These are phyloP conservation scores for Patella depressa DNA, from an alignment of 2,888 invertebrate genomes.

Conservation along the genomic window DNA sequence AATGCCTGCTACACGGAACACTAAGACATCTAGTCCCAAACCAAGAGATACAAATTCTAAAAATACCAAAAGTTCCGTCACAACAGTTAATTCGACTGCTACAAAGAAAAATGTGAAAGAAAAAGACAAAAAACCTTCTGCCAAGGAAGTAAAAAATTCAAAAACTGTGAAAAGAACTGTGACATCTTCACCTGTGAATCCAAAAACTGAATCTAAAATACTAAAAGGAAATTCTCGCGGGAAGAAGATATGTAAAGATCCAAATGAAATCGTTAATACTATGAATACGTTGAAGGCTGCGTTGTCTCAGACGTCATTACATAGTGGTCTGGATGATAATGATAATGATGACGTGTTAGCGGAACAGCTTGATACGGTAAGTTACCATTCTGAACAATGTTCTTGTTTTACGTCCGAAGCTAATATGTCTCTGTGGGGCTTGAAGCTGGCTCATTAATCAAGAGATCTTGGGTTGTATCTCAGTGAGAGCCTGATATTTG, in stretches of 20 bases:
- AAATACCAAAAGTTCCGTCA: background rate
- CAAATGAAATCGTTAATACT: slow-evolving; percentile 10
- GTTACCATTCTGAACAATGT: slow-evolving; percentile 8
- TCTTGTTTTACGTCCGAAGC: no score
- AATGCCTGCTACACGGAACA: background rate
- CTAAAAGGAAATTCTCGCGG: background rate
- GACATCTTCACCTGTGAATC: slow-evolving; percentile 1
- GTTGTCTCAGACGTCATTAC: slow-evolving; percentile 13
- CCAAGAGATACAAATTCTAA: slow-evolving; percentile 7
- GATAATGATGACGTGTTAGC: slow-evolving; percentile 41
- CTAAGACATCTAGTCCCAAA: slow-evolving; percentile 5
- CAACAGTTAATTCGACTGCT: background rate
- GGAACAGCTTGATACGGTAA: slow-evolving; percentile 54
- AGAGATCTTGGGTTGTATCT: no score
- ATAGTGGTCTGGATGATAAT: slow-evolving; percentile 17
- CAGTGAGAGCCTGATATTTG: no score
- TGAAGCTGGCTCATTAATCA: no score
- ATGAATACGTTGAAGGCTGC: slow-evolving; percentile 6
- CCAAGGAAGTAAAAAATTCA: background rate
- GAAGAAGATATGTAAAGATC: background rate
- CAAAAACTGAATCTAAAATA: slow-evolving; percentile 9
- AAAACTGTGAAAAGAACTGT: background rate
- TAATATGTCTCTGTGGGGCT: no score
- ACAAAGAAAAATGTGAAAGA: background rate
- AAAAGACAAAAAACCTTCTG: background rate